phyloP scores from a whole-genome alignment of 2,888 invertebrate species.

The Acheta domesticus region DNA sequence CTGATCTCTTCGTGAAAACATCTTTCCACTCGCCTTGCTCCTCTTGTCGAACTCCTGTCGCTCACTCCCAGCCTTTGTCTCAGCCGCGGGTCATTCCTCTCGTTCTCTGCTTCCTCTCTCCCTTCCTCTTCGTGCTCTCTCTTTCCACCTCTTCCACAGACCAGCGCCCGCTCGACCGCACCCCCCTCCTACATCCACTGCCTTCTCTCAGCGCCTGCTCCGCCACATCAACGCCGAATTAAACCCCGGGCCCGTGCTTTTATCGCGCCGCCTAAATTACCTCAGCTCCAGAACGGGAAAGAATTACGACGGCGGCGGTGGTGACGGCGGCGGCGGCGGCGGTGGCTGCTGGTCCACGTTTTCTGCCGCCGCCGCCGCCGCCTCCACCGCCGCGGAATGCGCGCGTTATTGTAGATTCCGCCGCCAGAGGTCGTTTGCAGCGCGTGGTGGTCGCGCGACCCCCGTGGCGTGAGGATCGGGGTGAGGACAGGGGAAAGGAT shows the following conservation, averaged over 20 bases:
- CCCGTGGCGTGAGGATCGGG: background rate
- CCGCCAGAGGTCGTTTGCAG: conserved; percentile 9
- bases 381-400: background rate
- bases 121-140: too few species aligned
- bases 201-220: background rate
- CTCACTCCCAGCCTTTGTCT: too few species aligned
- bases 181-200: too few species aligned
- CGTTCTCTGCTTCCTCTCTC: too few species aligned
- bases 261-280: conserved; percentile 18
- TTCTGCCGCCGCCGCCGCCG: background rate
- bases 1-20: too few species aligned
- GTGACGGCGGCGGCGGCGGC: background rate
- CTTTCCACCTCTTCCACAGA: too few species aligned
- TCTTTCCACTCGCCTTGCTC: too few species aligned
- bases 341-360: background rate
- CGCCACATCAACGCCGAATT: conserved; percentile 18
- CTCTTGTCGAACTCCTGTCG: too few species aligned
- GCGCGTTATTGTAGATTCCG: conserved; percentile 7
- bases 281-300: conserved; percentile 18
- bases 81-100: too few species aligned
- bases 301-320: background rate
- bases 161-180: too few species aligned
- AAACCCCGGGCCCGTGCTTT: background rate
- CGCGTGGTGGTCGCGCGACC: background rate
- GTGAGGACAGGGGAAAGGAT: background rate